A percentile compares a stretch with the other conserved stretches of the same genome.
Conservation (phyloP, 2,888 invertebrate species). For the Bursaphelenchus okinawaensis region DNA sequence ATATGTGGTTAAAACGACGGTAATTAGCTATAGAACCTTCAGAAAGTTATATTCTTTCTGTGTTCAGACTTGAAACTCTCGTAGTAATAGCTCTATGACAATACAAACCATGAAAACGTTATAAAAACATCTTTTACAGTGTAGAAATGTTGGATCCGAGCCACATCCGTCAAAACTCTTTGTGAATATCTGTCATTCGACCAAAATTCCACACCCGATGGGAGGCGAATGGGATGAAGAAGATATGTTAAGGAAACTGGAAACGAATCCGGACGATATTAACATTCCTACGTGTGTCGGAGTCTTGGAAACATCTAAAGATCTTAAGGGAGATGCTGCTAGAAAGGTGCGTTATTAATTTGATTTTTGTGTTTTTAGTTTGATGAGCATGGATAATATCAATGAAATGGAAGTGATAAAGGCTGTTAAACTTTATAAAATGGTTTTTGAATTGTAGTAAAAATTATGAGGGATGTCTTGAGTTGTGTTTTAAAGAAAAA, state of each 20-base stretch:
- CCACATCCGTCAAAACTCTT: constrained; percentile 35
- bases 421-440: too few species aligned
- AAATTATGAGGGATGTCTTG: too few species aligned
- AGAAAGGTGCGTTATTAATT: constrained; percentile 13
- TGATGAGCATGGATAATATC: too few species aligned
- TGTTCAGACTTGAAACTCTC: too few species aligned
- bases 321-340: constrained; percentile 34
- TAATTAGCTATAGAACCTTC: constrained; percentile 15
- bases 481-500: too few species aligned
- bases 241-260: constrained; percentile 31
- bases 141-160: constrained; percentile 3
- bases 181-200: constrained; percentile 44
- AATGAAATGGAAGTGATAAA: too few species aligned
- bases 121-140: too few species aligned
- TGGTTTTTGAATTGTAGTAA: too few species aligned
- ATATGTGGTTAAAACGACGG: constrained; percentile 37
- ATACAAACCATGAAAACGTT: too few species aligned
- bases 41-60: neutral
- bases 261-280: constrained; percentile 21
- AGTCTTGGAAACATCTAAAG: constrained; percentile 38
- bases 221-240: constrained; percentile 33
- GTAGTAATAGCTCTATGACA: too few species aligned
- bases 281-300: constrained; percentile 41
- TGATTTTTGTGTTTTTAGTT: neutral
- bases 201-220: constrained; percentile 26